Percentiles rank a stretch among this genome's conserved stretches.
phyloP scores from a whole-genome alignment of 2,888 invertebrate genomes.

The Drosophila antonietae region DNA sequence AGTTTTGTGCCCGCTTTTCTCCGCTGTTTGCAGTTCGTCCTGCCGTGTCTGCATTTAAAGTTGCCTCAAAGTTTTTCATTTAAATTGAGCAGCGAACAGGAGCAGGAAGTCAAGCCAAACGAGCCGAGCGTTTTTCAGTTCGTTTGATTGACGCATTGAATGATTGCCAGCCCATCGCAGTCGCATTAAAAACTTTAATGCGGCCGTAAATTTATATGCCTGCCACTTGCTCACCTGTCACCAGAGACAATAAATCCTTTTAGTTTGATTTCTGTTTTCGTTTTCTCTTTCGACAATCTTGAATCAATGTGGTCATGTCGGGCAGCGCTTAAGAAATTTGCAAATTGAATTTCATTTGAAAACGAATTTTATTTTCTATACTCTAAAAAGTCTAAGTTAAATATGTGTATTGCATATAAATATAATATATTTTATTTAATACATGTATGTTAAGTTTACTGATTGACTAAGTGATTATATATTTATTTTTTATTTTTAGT shows the following conservation, averaged over 20 bases:
- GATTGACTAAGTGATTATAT: not conserved
- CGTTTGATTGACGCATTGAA: conserved; percentile 73
- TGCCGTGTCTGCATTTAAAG: conserved; percentile 58
- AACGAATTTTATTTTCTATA: not conserved
- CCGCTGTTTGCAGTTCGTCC: not conserved
- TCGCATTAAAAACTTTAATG: conserved; percentile 17
- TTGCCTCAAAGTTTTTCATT: conserved; percentile 74
- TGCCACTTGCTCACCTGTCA: conserved; percentile 29
- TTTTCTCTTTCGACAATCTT: conserved; percentile 1
- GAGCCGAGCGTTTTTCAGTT: conserved; percentile 28
- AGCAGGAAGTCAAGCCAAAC: conserved; percentile 35
- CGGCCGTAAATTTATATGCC: conserved; percentile 44
- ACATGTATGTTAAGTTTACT: not conserved
- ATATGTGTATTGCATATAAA: not conserved
- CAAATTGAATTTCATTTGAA: conserved; percentile 1
- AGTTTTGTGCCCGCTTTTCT: conserved; percentile 15
- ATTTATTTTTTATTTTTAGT: no score
- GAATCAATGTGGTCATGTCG: conserved; percentile 9
- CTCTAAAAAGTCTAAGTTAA: not conserved
- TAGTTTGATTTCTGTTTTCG: not conserved
- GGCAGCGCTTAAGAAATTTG: not conserved
- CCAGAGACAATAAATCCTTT: conserved; percentile 31
- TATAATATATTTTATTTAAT: no score
- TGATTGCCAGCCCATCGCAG: conserved; percentile 51
- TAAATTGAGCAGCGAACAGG: conserved; percentile 66